phyloP scores from a whole-genome alignment of 2,888 invertebrate species.

The Alviniconcha strummeri region DNA sequence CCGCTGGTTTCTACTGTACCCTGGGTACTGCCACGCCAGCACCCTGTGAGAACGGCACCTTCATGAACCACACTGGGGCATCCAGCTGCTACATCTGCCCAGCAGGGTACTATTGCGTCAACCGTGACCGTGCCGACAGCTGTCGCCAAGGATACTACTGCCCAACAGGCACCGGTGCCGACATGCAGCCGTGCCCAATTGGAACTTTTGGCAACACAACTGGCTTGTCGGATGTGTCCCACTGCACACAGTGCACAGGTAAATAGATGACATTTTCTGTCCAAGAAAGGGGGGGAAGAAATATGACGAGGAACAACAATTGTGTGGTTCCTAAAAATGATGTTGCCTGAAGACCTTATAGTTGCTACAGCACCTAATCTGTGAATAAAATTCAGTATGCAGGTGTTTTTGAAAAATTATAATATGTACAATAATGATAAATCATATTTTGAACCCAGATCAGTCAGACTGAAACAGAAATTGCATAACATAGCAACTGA shows the following conservation, averaged over 20 bases:
- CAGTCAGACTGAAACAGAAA: too few species aligned
- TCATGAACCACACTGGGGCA: slow-evolving; percentile 69
- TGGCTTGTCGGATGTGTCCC: slow-evolving; percentile 55
- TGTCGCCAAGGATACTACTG: slow-evolving; percentile 69
- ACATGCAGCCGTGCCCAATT: slow-evolving; percentile 63
- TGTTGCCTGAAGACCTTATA: too few species aligned
- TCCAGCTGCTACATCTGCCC: slow-evolving; percentile 65
- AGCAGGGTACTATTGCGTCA: slow-evolving; percentile 67
- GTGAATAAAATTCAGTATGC: too few species aligned
- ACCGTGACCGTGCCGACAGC: slow-evolving; percentile 63
- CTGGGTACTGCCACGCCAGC: slow-evolving; percentile 56
- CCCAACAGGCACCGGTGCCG: slow-evolving; percentile 68
- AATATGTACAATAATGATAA: too few species aligned
- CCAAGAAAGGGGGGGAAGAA: too few species aligned
- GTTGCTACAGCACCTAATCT: too few species aligned
- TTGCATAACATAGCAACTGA: too few species aligned
- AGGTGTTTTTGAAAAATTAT: too few species aligned
- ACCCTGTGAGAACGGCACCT: slow-evolving; percentile 67
- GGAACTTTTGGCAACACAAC: slow-evolving; percentile 68
- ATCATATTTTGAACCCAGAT: too few species aligned
- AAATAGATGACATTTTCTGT: background rate
- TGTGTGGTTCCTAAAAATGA: too few species aligned
- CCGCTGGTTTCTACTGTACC: slow-evolving; percentile 65
- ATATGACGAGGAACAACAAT: too few species aligned
- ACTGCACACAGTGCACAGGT: slow-evolving; percentile 70